Evolutionary conservation across 2,113 vertebrate genomes (phyloP).

Genomic region (Oostethus manadensis): DNA sequence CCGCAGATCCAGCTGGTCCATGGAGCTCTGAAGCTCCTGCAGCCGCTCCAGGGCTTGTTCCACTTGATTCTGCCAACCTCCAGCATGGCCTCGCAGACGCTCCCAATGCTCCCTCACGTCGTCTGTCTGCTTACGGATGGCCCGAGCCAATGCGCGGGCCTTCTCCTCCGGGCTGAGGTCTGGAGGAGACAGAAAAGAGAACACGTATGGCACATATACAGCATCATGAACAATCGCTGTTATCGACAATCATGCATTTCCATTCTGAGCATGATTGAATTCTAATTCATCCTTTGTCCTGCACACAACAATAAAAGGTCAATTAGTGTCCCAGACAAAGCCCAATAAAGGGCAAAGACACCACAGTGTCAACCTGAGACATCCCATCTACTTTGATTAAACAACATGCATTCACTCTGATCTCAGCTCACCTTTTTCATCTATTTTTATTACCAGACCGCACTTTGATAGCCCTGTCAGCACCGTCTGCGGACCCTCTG

Average conservation of each 20-base stretch:
- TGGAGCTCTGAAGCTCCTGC: constrained; percentile 87
- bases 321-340: background rate
- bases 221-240: background rate
- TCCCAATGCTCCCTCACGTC: constrained; percentile 95
- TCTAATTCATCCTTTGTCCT: constrained; percentile 27
- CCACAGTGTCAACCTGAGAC: constrained; percentile 2
- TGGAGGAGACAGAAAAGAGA: constrained; percentile 32
- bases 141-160: constrained; percentile 84
- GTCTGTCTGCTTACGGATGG: constrained; percentile 90
- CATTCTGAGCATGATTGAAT: constrained; percentile 20
- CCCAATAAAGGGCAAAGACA: background rate
- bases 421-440: constrained; percentile 34
- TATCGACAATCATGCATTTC: constrained; percentile 23
- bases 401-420: constrained; percentile 17
- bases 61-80: constrained; percentile 88
- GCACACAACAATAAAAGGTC: constrained; percentile 7
- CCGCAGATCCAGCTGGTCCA: constrained; percentile 88
- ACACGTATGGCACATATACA: background rate
- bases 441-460: constrained; percentile 39
- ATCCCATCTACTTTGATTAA: constrained; percentile 18
- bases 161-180: constrained; percentile 90
- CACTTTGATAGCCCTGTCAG: constrained; percentile 49
- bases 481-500: constrained; percentile 29
- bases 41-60: constrained; percentile 85
- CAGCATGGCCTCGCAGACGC: constrained; percentile 76